A percentile compares a stretch with the other conserved stretches of the same genome.
These are phyloP conservation scores for Phaethon lepturus DNA, from an alignment of 2,113 vertebrate species.

Conservation along the genomic window DNA sequence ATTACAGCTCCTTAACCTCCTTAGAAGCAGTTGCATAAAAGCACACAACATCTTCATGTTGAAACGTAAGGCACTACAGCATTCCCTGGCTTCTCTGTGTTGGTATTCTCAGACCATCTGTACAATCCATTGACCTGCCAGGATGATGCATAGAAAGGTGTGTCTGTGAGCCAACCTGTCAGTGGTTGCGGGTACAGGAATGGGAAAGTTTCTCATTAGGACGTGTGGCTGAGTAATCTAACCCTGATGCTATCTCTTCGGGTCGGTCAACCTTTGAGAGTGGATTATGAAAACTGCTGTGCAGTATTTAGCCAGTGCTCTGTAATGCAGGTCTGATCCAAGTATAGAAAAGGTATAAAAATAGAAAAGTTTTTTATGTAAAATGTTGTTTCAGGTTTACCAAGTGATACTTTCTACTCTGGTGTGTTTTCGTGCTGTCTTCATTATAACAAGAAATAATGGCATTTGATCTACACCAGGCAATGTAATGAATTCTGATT, in stretches of 20 bases:
- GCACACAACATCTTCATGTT: neutral
- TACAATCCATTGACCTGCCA: neutral
- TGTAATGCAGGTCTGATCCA: neutral
- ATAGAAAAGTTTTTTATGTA: neutral
- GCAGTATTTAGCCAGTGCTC: neutral
- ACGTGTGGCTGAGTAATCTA: conserved; percentile 4
- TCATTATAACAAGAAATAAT: neutral
- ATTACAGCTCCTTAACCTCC: conserved; percentile 58
- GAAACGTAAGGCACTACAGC: neutral
- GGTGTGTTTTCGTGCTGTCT: neutral
- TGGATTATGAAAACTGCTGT: neutral
- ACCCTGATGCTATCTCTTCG: conserved; percentile 2
- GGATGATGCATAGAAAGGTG: conserved; percentile 42
- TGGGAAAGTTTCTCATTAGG: conserved; percentile 46
- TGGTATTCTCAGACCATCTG: neutral
- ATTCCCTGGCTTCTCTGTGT: neutral
- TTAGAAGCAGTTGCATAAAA: conserved; percentile 55
- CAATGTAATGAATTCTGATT: neutral
- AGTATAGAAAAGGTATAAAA: neutral
- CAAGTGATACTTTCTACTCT: neutral
- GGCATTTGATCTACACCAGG: neutral
- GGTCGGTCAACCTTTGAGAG: neutral
- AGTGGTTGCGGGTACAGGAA: neutral
- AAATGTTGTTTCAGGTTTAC: neutral
- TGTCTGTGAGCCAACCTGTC: conserved; percentile 9